These are phyloP conservation scores for Calidris pugnax DNA, from an alignment of 2,113 vertebrate genomes.

Conservation along the genomic window DNA sequence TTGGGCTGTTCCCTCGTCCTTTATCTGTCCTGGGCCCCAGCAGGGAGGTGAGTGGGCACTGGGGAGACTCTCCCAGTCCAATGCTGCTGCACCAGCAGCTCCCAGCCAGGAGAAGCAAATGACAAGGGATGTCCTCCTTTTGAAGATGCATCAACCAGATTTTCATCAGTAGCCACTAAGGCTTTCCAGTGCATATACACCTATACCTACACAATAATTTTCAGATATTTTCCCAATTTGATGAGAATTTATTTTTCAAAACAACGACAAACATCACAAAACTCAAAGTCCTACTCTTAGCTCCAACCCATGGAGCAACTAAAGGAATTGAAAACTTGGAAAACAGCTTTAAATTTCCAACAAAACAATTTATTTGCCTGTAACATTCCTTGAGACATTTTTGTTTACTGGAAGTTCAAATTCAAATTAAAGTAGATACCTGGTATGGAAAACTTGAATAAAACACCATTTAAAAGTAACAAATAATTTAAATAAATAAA, in stretches of 20 bases:
- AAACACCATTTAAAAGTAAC: background rate
- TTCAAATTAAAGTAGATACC: background rate
- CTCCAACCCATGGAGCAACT: background rate
- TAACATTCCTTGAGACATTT: background rate
- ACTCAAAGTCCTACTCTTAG: background rate
- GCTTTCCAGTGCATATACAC: background rate
- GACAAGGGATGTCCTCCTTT: background rate
- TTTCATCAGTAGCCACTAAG: background rate
- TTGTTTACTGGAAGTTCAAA: background rate
- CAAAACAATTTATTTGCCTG: background rate
- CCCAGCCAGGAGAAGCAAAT: background rate
- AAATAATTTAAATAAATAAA: background rate
- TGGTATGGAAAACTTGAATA: background rate
- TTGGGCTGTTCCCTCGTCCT: background rate
- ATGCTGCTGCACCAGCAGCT: background rate
- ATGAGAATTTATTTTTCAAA: background rate
- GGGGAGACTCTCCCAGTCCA: background rate
- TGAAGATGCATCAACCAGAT: background rate
- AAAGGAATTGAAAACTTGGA: background rate
- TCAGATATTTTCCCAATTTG: background rate
- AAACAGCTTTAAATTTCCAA: background rate
- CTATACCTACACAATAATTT: background rate
- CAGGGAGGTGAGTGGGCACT: accelerated
- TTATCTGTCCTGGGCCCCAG: background rate
- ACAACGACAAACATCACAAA: background rate